Evolutionary conservation across 2,888 invertebrate species (phyloP).

Genomic region (Leucania comma): DNA sequence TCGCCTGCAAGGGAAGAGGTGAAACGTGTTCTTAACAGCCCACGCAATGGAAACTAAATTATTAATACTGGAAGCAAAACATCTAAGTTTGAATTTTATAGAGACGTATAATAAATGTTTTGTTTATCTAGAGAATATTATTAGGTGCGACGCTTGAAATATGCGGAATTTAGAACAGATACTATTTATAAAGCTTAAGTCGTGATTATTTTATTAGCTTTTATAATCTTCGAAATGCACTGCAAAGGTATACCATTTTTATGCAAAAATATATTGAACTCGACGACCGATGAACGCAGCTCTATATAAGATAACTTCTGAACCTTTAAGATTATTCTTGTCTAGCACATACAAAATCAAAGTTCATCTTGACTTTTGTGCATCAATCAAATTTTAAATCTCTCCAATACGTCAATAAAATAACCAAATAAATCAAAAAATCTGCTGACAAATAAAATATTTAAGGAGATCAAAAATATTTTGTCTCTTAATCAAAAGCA

Average conservation of each 20-base stretch:
- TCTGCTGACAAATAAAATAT: slow-evolving; percentile 27
- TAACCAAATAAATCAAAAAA: slow-evolving; percentile 19
- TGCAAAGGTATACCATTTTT: neutral
- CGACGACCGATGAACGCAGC: neutral
- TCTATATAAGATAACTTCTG: neutral
- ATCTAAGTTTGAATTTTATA: slow-evolving; percentile 31
- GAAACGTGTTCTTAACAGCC: slow-evolving; percentile 58
- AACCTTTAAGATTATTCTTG: neutral
- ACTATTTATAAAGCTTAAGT: slow-evolving; percentile 14
- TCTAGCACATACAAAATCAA: neutral
- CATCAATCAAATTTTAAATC: neutral
- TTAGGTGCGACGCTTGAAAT: slow-evolving; percentile 17
- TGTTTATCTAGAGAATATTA: slow-evolving; percentile 49
- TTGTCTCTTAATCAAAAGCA: neutral
- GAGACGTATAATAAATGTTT: slow-evolving; percentile 33
- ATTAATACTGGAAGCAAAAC: slow-evolving; percentile 47
- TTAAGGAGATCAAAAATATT: slow-evolving; percentile 4
- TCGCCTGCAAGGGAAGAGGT: slow-evolving; percentile 59
- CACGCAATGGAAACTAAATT: slow-evolving; percentile 55
- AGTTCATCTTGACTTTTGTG: neutral
- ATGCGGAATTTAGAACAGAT: slow-evolving; percentile 17
- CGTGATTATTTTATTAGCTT: neutral
- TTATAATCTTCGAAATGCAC: neutral
- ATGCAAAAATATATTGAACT: neutral
- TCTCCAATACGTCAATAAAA: slow-evolving; percentile 2